Base-by-base conservation (phyloP, 2,113 vertebrate species). In the Procapra przewalskii region DNA sequence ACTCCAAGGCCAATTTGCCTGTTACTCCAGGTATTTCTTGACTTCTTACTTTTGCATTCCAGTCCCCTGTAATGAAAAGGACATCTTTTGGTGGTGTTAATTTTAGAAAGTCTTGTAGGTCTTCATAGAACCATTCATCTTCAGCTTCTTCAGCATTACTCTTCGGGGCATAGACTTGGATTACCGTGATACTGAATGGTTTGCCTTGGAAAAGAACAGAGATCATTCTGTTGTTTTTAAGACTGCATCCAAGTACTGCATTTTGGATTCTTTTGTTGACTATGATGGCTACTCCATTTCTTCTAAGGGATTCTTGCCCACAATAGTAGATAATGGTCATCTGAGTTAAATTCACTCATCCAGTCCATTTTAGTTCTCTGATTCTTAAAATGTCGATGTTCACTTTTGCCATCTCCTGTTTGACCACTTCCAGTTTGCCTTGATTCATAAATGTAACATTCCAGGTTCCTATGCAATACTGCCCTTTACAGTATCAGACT, bases 101-200 rank as follows among this genome's bases (percentile, higher is more conserved):
- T 36, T 21, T 10, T 71, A 36, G 19, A 71, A 71, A 5, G 9
- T 36, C n/a, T 36, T 71, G 19, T 36, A 36, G 64, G 9, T 71
- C 17, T 71, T 71, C n/a, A 71, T 36, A 36, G n/a, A 71, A 71
- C 9, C n/a, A 2, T 36, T 23, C 64, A 23, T 12, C 9, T 71
- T 71, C n/a, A 21, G n/a, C 64, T 71, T 36, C 64, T 36, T 71
- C 64, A 71, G n/a, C n/a, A 23, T 23, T 71, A 36, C 64, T 36
- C 1, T 3, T 71, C 1, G 0, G 17, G n/a, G 17, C 64, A 36
- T 36, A 71, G n/a, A 21, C n/a, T 21, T 71, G n/a, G n/a, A 71
- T 71, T 36, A 71, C n/a, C 1, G 0, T 71, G 64, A 71, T 71
- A 71, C 21, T 71, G 64, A 71, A 21, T 71, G n/a, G 64, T 71